Percentiles rank a stretch among this genome's conserved stretches.
phyloP scores from a whole-genome alignment of 2,888 invertebrate genomes.

The Drosophila birchii region DNA sequence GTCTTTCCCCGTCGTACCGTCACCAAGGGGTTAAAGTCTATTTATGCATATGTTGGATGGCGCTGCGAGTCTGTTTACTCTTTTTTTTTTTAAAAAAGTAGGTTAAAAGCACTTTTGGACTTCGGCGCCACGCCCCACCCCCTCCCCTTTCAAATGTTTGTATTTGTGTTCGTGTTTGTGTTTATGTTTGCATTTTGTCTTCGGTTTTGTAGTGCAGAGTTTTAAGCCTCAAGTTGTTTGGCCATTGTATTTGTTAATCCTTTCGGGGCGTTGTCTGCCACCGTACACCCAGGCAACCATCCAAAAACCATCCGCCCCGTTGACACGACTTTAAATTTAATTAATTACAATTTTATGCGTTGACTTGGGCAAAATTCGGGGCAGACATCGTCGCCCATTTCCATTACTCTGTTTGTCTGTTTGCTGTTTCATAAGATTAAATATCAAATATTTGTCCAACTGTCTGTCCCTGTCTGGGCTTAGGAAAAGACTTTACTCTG shows the following conservation, averaged over 20 bases:
- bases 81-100: slow-evolving; percentile 58
- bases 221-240: slow-evolving; percentile 73
- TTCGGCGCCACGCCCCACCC: slow-evolving; percentile 45
- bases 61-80: slow-evolving; percentile 53
- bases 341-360: slow-evolving; percentile 77
- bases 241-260: slow-evolving; percentile 72
- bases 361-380: slow-evolving; percentile 56
- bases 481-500: slow-evolving; percentile 37
- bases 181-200: slow-evolving; percentile 71
- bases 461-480: slow-evolving; percentile 44
- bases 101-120: slow-evolving; percentile 77
- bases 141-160: slow-evolving; percentile 22
- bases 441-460: slow-evolving; percentile 74
- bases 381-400: slow-evolving; percentile 36
- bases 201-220: slow-evolving; percentile 64
- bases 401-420: slow-evolving; percentile 37
- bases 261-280: slow-evolving; percentile 46
- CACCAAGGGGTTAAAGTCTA: slow-evolving; percentile 55
- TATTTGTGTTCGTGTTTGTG: slow-evolving; percentile 27
- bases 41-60: slow-evolving; percentile 70
- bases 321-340: slow-evolving; percentile 74
- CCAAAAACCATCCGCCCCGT: slow-evolving; percentile 17
- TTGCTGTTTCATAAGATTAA: slow-evolving; percentile 72
- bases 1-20: neutral
- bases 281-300: neutral